Base-by-base conservation (phyloP, 2,797 vertebrate genomes). In the Hipposideros larvatus region DNA sequence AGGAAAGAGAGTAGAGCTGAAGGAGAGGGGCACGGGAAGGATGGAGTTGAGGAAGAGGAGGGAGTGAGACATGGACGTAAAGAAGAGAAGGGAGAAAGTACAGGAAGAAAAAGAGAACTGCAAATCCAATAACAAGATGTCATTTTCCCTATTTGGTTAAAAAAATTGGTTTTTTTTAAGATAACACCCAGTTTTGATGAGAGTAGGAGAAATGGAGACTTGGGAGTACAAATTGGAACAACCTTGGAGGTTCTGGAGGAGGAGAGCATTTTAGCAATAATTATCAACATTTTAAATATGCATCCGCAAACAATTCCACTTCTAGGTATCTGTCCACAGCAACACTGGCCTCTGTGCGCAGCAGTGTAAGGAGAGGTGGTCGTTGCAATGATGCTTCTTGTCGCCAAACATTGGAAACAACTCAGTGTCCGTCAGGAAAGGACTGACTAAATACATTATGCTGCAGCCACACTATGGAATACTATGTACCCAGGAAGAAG, bases 201-300 rank as follows among this genome's bases (percentile, higher is more conserved):
- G 24, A 78, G 57, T 6, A 63, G 57, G 16, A 28, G 57, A 66
- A 75, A 59, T 19, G 41, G 61, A 71, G 75, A 80, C 63, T 41
- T 41, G 21, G 41, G 22, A 63, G 22, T 68, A 51, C 22, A 86
- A 41, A 63, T 6, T 46, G 65, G 34, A n/a, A 92, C 31, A 73
- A 31, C 2, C 15, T 79, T 78, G 48, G 78, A 74, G 55, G 48
- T 51, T 75, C 70, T 75, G 48, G 53, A 63, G 21, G 22, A 55
- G 15, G 55, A 65, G 65, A 11, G 15, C 51, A 46, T 84, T 78
- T 37, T 51, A 59, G 77, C 46, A 70, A 78, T 43, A 57, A 79
- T 80, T 13, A 93, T 85, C 66, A 78, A 48, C 55, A 28, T 68
- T 41, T 71, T 63, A 95, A 84, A 68, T 88, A 48, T 73, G 41